Evolutionary conservation across 2,113 vertebrate species (phyloP).

Genomic region (Entomyzon cyanotis): DNA sequence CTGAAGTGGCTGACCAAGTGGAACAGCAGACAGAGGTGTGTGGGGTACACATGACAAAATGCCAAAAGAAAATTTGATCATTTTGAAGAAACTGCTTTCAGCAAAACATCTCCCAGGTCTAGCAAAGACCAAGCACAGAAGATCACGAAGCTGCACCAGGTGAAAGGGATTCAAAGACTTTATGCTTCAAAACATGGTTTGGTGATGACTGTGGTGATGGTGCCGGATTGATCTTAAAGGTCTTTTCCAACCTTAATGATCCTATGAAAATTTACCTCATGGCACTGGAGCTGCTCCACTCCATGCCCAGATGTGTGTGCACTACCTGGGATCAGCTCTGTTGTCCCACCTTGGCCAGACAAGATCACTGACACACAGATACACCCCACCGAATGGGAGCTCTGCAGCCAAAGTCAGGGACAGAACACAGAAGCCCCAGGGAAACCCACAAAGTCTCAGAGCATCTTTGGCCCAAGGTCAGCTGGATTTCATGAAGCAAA

Average conservation of each 20-base stretch:
- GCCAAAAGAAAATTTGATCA: not conserved
- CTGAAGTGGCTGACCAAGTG: not conserved
- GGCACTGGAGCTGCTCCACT: not conserved
- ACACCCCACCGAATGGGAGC: accelerated
- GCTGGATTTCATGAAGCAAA: not conserved
- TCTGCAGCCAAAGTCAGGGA: not conserved
- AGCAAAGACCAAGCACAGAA: not conserved
- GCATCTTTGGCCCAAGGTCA: not conserved
- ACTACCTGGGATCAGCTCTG: not conserved
- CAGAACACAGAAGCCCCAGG: not conserved
- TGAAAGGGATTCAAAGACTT: not conserved
- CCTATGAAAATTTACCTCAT: not conserved
- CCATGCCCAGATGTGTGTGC: not conserved
- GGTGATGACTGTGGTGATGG: not conserved
- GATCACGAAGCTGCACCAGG: accelerated
- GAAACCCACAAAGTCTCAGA: not conserved
- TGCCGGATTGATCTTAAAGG: not conserved
- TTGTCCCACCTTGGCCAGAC: not conserved
- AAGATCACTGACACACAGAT: not conserved
- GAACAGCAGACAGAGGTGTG: not conserved
- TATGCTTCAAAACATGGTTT: not conserved
- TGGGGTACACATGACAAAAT: not conserved
- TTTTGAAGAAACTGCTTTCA: not conserved
- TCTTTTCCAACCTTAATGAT: not conserved
- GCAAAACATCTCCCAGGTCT: not conserved